These are phyloP conservation scores for Stichodactyla helianthus DNA, from an alignment of 64 coral and sea anemone genomes.

Conservation along the genomic window DNA sequence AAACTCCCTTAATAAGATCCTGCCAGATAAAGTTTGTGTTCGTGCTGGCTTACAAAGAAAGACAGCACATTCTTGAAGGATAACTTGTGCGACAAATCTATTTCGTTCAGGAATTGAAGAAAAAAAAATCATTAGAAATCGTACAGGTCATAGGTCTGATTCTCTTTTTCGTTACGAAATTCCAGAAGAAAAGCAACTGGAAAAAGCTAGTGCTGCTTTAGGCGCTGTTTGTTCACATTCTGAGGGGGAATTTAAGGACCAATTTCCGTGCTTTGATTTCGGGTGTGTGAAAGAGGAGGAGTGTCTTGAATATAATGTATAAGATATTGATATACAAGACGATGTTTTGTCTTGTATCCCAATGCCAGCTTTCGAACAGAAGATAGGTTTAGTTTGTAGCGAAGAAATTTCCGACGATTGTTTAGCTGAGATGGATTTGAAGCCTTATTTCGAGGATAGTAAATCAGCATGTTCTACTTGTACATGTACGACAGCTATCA, in stretches of 20 bases:
- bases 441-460: not conserved
- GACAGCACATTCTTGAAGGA: not conserved
- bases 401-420: no score
- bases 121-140: conserved; percentile 14
- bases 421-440: no score
- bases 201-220: not conserved
- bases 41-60: not conserved
- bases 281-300: no score
- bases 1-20: not conserved
- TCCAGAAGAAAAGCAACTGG: not conserved
- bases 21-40: not conserved
- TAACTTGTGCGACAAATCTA: not conserved
- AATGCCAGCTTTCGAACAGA: no score
- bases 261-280: not conserved
- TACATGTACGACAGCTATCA: not conserved
- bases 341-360: no score
- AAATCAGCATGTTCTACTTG: not conserved
- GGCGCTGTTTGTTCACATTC: not conserved
- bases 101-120: conserved; percentile 11
- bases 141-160: conserved; percentile 11
- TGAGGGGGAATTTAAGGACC: not conserved
- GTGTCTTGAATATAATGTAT: no score
- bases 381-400: no score
- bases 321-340: no score
- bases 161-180: not conserved